Evolutionary conservation across 2,888 invertebrate species (phyloP), one percentile per base, ranked within the genome.

Genomic region (Pristionchus mayeri): DNA sequence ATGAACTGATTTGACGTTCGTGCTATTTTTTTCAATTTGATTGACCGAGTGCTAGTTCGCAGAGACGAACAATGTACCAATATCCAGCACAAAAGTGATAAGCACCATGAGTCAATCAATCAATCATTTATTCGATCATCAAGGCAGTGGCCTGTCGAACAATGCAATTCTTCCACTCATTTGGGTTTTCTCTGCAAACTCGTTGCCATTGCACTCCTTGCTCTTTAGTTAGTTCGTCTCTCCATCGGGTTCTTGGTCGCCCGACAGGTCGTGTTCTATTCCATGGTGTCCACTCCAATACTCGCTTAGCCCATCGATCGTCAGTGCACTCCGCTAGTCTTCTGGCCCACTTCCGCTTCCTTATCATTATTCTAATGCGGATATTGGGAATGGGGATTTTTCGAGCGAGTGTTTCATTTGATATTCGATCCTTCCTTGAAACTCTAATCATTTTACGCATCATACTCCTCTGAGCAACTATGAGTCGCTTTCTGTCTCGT

Each of bases 71-170:
- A n/a, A n/a, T n/a, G n/a, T n/a, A n/a, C n/a, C n/a, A n/a, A n/a
- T n/a, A n/a, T n/a, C n/a, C n/a, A n/a, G n/a, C n/a, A n/a, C n/a
- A n/a, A n/a, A n/a, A n/a, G n/a, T n/a, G n/a, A n/a, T n/a, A n/a
- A n/a, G n/a, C n/a, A n/a, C n/a, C n/a, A n/a, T n/a, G n/a, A 44
- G 13, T 44, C 44, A 44, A 44, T 54, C n/a, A 54, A 54, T 54
- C 57, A 27, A 63, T 63, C 30, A 63, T 40, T 71, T 67, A 67
- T 67, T 67, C 67, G 67, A 30, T 30, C 2, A 6, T 67, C 67
- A 67, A 67, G 67, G 34, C 21, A 37, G 21, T 18, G 67, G 67
- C 67, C 67, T 67, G 67, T 30, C n/a, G 37, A 67, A 67, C 67
- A 40, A 67, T n/a, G 34, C 40, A 37, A 4, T 67, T 40, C 40